Evolutionary conservation across 2,113 vertebrate genomes (phyloP).

Genomic region (Rhodinocichla rosea): DNA sequence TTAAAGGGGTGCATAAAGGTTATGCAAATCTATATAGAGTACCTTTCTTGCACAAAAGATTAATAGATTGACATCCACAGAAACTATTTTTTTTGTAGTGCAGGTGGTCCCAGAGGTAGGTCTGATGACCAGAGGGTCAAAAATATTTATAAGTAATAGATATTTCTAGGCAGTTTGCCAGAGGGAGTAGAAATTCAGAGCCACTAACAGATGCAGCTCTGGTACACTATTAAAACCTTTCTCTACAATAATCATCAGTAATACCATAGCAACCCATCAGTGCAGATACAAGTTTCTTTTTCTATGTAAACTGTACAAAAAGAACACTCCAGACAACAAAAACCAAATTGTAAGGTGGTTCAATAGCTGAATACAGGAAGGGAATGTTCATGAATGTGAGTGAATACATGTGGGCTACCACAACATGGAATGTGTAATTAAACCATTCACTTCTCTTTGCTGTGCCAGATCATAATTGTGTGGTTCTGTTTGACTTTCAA

Average conservation of each 20-base stretch:
- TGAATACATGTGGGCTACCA: conserved; percentile 2
- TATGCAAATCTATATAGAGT: not conserved
- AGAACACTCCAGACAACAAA: not conserved
- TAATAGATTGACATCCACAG: not conserved
- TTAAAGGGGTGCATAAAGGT: not conserved
- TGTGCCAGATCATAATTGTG: not conserved
- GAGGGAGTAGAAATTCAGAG: not conserved
- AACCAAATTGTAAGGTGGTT: not conserved
- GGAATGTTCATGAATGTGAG: not conserved
- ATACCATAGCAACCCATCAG: not conserved
- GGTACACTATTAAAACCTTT: not conserved
- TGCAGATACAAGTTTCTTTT: not conserved
- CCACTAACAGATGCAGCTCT: not conserved
- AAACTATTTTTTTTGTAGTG: not conserved
- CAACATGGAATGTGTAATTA: not conserved
- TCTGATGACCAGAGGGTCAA: not conserved
- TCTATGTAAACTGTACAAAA: not conserved
- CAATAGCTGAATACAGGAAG: not conserved
- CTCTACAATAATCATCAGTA: not conserved
- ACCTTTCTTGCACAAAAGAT: not conserved
- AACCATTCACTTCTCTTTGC: not conserved
- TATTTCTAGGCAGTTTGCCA: not conserved
- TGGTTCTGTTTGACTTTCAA: not conserved
- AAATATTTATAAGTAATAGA: not conserved
- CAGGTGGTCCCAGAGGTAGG: not conserved